These are phyloP conservation scores for Prionace glauca DNA, from an alignment of 2,797 vertebrate species.

Conservation along the genomic window DNA sequence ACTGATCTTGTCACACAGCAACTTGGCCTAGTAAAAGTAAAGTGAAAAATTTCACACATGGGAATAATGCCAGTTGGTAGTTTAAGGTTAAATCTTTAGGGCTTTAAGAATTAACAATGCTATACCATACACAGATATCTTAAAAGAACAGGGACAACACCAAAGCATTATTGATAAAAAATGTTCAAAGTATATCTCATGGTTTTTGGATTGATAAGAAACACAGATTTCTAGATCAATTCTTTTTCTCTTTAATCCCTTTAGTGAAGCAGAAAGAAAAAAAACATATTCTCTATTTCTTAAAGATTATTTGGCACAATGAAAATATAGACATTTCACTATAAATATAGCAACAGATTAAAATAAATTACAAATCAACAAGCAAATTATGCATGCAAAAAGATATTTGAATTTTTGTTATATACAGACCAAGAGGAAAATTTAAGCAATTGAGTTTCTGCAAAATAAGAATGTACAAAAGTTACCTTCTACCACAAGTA, in stretches of 20 bases:
- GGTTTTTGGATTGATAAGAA: neutral
- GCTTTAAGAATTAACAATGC: neutral
- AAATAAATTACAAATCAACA: neutral
- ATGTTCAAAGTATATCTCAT: neutral
- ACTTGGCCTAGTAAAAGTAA: constrained; percentile 55
- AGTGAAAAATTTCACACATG: neutral
- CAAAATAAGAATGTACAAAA: neutral
- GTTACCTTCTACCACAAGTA: neutral
- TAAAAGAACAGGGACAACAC: neutral
- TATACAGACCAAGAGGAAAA: neutral
- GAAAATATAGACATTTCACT: neutral
- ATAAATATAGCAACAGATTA: neutral
- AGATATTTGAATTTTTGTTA: neutral
- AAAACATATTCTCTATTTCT: neutral
- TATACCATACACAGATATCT: neutral
- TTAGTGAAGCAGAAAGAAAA: neutral
- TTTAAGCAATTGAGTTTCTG: neutral
- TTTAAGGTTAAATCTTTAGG: neutral
- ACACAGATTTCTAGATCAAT: neutral
- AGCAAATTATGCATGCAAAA: neutral
- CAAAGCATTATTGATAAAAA: neutral
- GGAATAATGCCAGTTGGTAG: neutral
- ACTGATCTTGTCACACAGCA: constrained; percentile 62
- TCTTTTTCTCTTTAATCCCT: neutral
- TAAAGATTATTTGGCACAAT: neutral